These are phyloP conservation scores for Nysson spinosus DNA, from an alignment of 2,888 invertebrate genomes.

Conservation along the genomic window DNA sequence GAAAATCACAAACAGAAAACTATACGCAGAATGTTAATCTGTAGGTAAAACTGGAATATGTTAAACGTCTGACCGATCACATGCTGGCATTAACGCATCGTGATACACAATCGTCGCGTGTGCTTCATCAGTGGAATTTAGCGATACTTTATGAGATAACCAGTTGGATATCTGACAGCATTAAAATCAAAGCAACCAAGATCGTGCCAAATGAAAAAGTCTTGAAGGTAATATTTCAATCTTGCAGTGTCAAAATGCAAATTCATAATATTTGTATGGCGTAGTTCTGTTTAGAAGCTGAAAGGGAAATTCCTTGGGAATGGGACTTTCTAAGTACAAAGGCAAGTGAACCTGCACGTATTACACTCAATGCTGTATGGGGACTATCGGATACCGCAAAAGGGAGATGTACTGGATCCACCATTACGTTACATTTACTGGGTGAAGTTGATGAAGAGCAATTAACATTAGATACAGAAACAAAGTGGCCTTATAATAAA, in stretches of 20 bases:
- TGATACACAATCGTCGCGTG: slow-evolving; percentile 56
- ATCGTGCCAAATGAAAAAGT: slow-evolving; percentile 63
- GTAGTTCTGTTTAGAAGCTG: slow-evolving; percentile 69
- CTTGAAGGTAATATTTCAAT: slow-evolving; percentile 62
- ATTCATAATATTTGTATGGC: slow-evolving; percentile 15
- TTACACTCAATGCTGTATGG: slow-evolving; percentile 67
- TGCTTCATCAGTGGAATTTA: slow-evolving; percentile 72
- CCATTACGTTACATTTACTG: slow-evolving; percentile 62
- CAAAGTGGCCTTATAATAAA: slow-evolving; percentile 70
- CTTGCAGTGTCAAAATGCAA: not conserved
- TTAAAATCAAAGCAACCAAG: slow-evolving; percentile 72
- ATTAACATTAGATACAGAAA: slow-evolving; percentile 56
- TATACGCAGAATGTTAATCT: slow-evolving; percentile 6
- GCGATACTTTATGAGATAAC: slow-evolving; percentile 66
- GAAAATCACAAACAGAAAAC: not conserved
- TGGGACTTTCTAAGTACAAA: slow-evolving; percentile 70
- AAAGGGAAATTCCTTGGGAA: slow-evolving; percentile 69
- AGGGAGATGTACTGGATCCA: slow-evolving; percentile 71
- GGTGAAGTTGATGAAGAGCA: slow-evolving; percentile 70
- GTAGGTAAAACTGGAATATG: slow-evolving; percentile 50
- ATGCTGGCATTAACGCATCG: slow-evolving; percentile 66
- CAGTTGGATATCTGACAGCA: slow-evolving; percentile 66
- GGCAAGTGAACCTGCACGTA: slow-evolving; percentile 63
- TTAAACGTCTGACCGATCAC: slow-evolving; percentile 51
- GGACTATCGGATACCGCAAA: slow-evolving; percentile 65